These are phyloP conservation scores for Alcis repandata DNA, from an alignment of 2,888 invertebrate species.

Conservation along the genomic window DNA sequence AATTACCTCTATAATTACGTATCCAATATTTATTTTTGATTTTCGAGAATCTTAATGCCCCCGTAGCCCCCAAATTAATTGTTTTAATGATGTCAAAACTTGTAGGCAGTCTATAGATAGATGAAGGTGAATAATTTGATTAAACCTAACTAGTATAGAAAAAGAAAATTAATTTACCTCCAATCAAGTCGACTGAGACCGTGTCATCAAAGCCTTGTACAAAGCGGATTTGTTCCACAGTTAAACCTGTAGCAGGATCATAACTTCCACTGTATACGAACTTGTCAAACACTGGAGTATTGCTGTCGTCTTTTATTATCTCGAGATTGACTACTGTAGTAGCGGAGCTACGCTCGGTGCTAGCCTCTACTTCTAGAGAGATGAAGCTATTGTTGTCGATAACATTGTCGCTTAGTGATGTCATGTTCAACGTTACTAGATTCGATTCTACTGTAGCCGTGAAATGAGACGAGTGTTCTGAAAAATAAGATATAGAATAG, in stretches of 20 bases:
- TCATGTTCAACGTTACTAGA: conserved; percentile 62
- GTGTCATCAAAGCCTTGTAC: conserved; percentile 69
- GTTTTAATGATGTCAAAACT: no score
- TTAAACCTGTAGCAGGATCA: conserved; percentile 54
- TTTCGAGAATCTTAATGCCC: no score
- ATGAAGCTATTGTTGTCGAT: conserved; percentile 65
- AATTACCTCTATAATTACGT: no score
- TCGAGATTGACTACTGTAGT: conserved; percentile 64
- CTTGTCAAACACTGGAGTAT: conserved; percentile 67
- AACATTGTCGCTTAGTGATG: conserved; percentile 52
- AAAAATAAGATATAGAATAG: conserved; percentile 42
- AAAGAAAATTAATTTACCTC: conserved; percentile 59
- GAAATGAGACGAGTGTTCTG: conserved; percentile 63
- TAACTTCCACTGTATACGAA: conserved; percentile 66
- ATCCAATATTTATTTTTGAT: no score
- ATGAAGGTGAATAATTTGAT: no score
- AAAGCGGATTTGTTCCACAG: conserved; percentile 60
- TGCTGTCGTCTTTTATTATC: conserved; percentile 68
- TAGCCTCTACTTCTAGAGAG: conserved; percentile 61
- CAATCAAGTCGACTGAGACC: conserved; percentile 57
- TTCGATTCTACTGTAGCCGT: conserved; percentile 52
- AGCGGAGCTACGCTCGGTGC: conserved; percentile 54
- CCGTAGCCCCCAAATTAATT: no score
- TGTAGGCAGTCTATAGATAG: no score
- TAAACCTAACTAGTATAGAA: no score